These are phyloP conservation scores for Hylyphantes graminicola DNA, from an alignment of 1,140 invertebrate genomes.

Conservation along the genomic window DNA sequence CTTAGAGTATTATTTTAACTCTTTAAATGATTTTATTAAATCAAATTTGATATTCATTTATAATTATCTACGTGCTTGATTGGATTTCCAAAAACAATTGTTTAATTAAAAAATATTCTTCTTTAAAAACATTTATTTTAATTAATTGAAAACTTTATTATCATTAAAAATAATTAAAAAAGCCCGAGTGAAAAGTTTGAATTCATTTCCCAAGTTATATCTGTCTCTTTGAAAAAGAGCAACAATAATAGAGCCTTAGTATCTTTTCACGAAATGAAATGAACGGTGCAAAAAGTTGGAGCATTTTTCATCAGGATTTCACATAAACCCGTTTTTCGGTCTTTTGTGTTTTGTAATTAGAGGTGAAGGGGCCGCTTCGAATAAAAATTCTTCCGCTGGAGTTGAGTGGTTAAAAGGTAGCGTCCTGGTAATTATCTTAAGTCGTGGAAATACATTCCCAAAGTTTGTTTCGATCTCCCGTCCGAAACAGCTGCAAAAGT, in stretches of 20 bases:
- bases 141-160: too few species aligned
- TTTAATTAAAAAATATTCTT: too few species aligned
- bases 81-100: too few species aligned
- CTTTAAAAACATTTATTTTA: too few species aligned
- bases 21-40: too few species aligned
- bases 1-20: too few species aligned
- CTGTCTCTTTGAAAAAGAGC: not conserved
- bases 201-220: not conserved
- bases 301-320: slow-evolving; percentile 22
- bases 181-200: not conserved
- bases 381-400: slow-evolving; percentile 43
- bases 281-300: slow-evolving; percentile 5
- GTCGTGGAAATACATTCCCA: slow-evolving; percentile 51
- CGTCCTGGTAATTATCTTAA: slow-evolving; percentile 49
- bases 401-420: slow-evolving; percentile 46
- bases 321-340: slow-evolving; percentile 43
- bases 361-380: slow-evolving; percentile 32
- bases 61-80: too few species aligned
- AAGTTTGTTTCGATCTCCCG: slow-evolving; percentile 55
- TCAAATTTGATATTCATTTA: too few species aligned
- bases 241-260: not conserved
- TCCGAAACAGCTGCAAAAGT: slow-evolving; percentile 54
- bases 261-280: slow-evolving; percentile 21
- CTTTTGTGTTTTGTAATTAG: slow-evolving; percentile 48
- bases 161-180: too few species aligned